Conservation (phyloP, 2,113 vertebrate species). For the Ophiodon elongatus region DNA sequence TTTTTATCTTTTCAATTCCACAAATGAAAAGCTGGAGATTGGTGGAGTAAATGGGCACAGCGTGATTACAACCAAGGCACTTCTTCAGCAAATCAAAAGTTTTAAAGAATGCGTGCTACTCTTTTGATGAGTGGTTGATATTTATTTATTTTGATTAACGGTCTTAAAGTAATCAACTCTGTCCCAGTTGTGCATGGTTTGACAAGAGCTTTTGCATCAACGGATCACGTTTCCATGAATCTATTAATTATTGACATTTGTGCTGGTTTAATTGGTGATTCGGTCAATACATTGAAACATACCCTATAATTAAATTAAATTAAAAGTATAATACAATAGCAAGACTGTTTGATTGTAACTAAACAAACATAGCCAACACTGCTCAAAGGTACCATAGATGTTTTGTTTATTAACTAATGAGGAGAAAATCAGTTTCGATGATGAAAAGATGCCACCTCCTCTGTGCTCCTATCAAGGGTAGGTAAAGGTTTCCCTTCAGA, state of each 20-base stretch:
- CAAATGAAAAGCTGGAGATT: not conserved
- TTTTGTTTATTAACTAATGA: conserved; percentile 57
- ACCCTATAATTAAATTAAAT: not conserved
- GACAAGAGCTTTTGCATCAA: not conserved
- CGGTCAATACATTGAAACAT: not conserved
- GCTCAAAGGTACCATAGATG: conserved; percentile 14
- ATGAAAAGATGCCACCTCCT: conserved; percentile 43
- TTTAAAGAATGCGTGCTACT: not conserved
- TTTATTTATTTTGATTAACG: not conserved
- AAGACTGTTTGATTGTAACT: conserved; percentile 20
- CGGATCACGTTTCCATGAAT: not conserved
- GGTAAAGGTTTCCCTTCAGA: conserved; percentile 78
- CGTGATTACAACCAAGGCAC: not conserved
- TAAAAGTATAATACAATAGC: not conserved
- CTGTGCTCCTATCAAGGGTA: conserved; percentile 26
- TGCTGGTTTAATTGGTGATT: not conserved
- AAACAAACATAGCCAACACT: conserved; percentile 7
- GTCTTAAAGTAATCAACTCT: not conserved
- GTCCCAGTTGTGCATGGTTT: not conserved
- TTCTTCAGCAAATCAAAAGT: not conserved
- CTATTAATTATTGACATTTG: not conserved
- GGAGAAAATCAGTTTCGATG: conserved; percentile 11
- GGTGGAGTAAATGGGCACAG: not conserved
- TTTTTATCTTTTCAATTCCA: not conserved
- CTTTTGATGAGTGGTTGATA: not conserved